These are phyloP conservation scores for Tholera decimalis DNA, from an alignment of 2,888 invertebrate species.

Conservation along the genomic window DNA sequence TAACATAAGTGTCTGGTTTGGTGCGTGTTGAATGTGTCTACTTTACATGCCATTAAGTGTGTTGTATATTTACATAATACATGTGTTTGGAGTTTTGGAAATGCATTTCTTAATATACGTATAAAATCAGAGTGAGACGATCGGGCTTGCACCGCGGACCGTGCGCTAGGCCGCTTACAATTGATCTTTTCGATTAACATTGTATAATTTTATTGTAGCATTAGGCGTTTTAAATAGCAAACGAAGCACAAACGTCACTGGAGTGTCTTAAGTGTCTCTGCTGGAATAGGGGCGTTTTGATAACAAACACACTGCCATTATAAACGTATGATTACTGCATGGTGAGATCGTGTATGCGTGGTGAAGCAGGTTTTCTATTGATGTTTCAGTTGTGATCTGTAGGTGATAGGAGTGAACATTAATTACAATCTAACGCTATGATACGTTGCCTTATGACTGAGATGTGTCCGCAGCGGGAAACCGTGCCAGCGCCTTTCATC, in stretches of 20 bases:
- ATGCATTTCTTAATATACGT: conserved; percentile 90
- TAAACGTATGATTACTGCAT: conserved; percentile 77
- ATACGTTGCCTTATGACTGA: conserved; percentile 86
- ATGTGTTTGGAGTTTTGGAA: conserved; percentile 87
- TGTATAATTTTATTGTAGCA: conserved; percentile 81
- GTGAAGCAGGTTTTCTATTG: conserved; percentile 74
- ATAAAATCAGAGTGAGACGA: conserved; percentile 81
- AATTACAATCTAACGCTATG: conserved; percentile 76
- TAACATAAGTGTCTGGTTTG: conserved; percentile 82
- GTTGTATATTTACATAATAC: conserved; percentile 83
- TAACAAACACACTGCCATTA: conserved; percentile 89
- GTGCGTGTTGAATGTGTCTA: conserved; percentile 89
- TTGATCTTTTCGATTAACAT: conserved; percentile 74
- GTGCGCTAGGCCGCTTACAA: conserved; percentile 82
- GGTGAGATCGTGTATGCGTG: conserved; percentile 81
- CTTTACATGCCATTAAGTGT: conserved; percentile 87
- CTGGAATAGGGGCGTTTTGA: conserved; percentile 75
- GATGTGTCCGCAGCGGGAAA: conserved; percentile 65
- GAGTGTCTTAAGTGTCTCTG: conserved; percentile 84
- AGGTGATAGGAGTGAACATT: conserved; percentile 72
- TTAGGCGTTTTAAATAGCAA: conserved; percentile 81
- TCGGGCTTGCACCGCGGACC: conserved; percentile 88
- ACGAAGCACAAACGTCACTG: conserved; percentile 87
- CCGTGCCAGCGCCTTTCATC: conserved; percentile 70
- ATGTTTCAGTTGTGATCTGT: conserved; percentile 63